Conservation (phyloP, 2,888 invertebrate species). For the Andricus curvator region DNA sequence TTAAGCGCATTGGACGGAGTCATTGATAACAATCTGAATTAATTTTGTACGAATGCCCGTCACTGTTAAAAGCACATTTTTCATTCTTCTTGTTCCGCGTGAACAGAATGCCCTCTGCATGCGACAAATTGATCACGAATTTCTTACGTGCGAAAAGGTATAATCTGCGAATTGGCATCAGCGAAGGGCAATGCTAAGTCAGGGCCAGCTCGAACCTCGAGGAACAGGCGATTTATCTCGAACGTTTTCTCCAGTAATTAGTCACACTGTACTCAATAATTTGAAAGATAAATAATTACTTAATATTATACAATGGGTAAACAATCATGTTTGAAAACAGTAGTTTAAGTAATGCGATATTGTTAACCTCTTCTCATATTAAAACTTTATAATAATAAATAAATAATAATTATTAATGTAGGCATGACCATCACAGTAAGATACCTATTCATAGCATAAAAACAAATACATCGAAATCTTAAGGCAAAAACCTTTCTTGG, state of each 20-base stretch:
- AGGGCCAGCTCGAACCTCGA: not conserved
- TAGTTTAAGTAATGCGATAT: too few relatives aligned
- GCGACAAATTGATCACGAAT: conserved; percentile 7
- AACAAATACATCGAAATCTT: too few relatives aligned
- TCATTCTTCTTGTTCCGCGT: not conserved
- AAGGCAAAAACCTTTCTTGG: too few relatives aligned
- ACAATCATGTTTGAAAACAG: too few relatives aligned
- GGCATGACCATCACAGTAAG: too few relatives aligned
- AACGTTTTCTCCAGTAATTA: not conserved
- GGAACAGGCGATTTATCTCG: not conserved
- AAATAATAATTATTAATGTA: too few relatives aligned
- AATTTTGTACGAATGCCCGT: not conserved
- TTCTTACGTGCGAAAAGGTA: not conserved
- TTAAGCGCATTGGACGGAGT: not conserved
- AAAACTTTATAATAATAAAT: too few relatives aligned
- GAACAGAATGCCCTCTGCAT: not conserved
- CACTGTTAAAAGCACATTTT: not conserved
- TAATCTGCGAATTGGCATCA: not conserved
- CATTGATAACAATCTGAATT: not conserved
- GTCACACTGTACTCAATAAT: too few relatives aligned
- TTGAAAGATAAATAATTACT: too few relatives aligned
- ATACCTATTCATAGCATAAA: too few relatives aligned
- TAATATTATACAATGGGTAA: too few relatives aligned
- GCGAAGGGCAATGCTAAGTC: not conserved
- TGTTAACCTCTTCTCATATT: too few relatives aligned